Base-by-base conservation (phyloP, 2,797 vertebrate genomes). In the Eulemur coronatus region DNA sequence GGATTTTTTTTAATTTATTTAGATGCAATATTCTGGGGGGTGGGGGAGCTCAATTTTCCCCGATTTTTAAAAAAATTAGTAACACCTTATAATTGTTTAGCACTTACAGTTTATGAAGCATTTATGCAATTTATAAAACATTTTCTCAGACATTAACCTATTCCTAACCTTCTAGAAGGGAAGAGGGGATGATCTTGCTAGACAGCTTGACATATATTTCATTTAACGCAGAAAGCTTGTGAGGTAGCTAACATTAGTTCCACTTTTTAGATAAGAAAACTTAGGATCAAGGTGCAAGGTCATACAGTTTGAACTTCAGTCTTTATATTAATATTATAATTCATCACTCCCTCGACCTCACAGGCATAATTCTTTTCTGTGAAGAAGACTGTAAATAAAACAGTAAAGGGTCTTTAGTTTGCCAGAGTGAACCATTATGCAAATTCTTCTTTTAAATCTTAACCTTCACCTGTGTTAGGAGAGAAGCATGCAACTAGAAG, bases 241-340 rank as follows among this genome's bases (percentile, higher is more conserved):
- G 30, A 86, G 8, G 11, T 55, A 63, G 61, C 48, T 86, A 85
- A 93, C 79, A 84, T 75, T 91, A 95, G 73, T 48, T 91, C 13
- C 10, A 38, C 46, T 50, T 95, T 96, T 93, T 90, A 80, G 69
- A 78, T 93, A 55, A 93, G 59, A 87, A 81, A 89, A 94, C 33
- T 79, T 79, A 76, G n/a, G 33, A 30, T 90, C 75, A 72, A 9
- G n/a, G 30, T 85, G 61, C 3, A 9, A 88, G 72, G 55, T 76
- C 52, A 89, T 50, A 59, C 20, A 76, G 18, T 55, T 89, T 94
- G 50, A 87, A 69, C 30, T 94, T 52, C 20, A 50, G 43, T 57
- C 52, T 92, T 84, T 72, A 48, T 50, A 84, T 59, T 59, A 59
- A 52, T 50, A 84, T 59, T 59, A 59, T 59, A 59, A 92, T 84